These are phyloP conservation scores for Nasonovia ribisnigri DNA, from an alignment of 2,888 invertebrate genomes.

Conservation along the genomic window DNA sequence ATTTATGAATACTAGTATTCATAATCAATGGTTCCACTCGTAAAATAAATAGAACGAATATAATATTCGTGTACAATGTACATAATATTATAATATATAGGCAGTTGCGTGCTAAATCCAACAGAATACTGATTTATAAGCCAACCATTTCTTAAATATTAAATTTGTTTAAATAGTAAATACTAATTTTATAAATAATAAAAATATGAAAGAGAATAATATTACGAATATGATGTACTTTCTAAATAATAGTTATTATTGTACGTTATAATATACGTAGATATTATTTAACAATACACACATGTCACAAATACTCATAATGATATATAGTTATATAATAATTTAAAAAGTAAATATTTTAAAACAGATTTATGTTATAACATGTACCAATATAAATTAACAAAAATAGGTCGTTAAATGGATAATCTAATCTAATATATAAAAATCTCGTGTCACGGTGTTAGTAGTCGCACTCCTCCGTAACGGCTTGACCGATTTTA, in stretches of 20 bases:
- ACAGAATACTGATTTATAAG: background rate
- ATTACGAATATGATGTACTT: background rate
- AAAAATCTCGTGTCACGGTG: too few species aligned
- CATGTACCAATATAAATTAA: background rate
- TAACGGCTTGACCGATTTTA: too few species aligned
- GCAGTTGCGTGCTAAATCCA: background rate
- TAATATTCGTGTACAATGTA: background rate
- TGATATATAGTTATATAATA: background rate
- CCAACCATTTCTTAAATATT: background rate
- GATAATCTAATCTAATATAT: too few species aligned
- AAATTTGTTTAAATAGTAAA: background rate
- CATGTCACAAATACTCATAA: background rate
- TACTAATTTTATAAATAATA: background rate
- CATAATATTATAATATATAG: too few species aligned
- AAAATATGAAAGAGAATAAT: background rate
- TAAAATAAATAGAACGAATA: background rate
- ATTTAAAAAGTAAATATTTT: background rate
- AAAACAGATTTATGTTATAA: background rate
- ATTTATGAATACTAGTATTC: too few species aligned
- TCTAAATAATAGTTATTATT: background rate
- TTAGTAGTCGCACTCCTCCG: too few species aligned
- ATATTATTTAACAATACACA: background rate
- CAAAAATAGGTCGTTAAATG: background rate
- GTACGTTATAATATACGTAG: background rate
- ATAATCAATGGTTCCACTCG: too few species aligned